These are phyloP conservation scores for Abramis brama DNA, from an alignment of 2,113 vertebrate genomes.

Conservation along the genomic window DNA sequence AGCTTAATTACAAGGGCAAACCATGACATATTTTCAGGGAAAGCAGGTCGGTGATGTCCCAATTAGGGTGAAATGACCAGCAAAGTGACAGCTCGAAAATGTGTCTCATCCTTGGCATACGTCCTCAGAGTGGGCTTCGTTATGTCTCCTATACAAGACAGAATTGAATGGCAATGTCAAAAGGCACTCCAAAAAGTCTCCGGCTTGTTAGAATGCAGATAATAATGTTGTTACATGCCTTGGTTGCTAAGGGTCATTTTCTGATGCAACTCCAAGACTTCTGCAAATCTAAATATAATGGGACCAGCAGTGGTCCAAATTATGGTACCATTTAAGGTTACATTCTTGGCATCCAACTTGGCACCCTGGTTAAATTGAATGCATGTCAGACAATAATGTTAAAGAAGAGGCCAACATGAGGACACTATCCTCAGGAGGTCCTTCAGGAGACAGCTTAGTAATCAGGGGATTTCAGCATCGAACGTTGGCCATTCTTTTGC, in stretches of 20 bases:
- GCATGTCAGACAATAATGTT: slow-evolving; percentile 20
- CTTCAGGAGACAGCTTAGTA: neutral
- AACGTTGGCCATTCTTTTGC: neutral
- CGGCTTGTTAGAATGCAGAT: slow-evolving; percentile 49
- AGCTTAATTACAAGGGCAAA: slow-evolving; percentile 48
- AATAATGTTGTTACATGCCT: slow-evolving; percentile 56
- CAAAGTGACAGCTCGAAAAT: slow-evolving; percentile 54
- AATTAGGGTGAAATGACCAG: slow-evolving; percentile 57
- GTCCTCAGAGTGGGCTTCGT: slow-evolving; percentile 52
- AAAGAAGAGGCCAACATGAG: slow-evolving; percentile 27
- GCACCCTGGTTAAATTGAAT: slow-evolving; percentile 27
- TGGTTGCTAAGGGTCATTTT: slow-evolving; percentile 55
- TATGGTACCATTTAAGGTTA: slow-evolving; percentile 33
- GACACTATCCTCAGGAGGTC: slow-evolving; percentile 21
- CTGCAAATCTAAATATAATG: slow-evolving; percentile 35
- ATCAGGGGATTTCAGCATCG: neutral
- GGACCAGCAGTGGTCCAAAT: slow-evolving; percentile 34
- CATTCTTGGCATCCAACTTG: slow-evolving; percentile 35
- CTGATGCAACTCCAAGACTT: slow-evolving; percentile 54
- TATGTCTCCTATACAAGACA: slow-evolving; percentile 46
- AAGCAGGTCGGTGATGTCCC: slow-evolving; percentile 56
- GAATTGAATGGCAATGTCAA: slow-evolving; percentile 54
- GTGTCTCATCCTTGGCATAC: slow-evolving; percentile 51
- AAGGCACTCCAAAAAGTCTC: slow-evolving; percentile 45
- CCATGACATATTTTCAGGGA: slow-evolving; percentile 55